phyloP scores from a whole-genome alignment of 2,797 vertebrate genomes.

The Rhynchonycteris naso region DNA sequence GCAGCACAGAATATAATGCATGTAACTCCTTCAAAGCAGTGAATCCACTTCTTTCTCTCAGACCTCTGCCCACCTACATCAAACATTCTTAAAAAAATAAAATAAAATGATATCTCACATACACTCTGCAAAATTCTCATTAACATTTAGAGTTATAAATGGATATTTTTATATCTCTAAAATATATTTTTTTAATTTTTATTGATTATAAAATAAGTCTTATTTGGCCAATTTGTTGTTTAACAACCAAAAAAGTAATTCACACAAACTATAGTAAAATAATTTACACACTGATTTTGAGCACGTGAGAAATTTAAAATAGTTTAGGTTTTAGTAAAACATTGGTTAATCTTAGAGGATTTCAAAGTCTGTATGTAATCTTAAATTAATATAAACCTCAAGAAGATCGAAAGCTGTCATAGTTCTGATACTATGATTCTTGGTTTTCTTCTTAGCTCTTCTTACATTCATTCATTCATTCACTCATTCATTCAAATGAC shows the following conservation, averaged over 20 bases:
- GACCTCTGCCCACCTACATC: constrained; percentile 88
- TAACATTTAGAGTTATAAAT: not conserved
- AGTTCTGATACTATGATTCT: not conserved
- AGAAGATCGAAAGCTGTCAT: not conserved
- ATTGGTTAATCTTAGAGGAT: not conserved
- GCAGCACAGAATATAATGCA: constrained; percentile 89
- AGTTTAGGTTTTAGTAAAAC: not conserved
- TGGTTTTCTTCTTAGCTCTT: not conserved
- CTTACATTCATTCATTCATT: not conserved
- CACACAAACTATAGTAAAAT: not conserved
- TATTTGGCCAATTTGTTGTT: not conserved
- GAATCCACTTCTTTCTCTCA: constrained; percentile 89
- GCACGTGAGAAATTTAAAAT: not conserved
- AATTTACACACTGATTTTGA: not conserved
- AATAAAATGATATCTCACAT: constrained; percentile 38
- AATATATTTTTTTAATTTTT: not conserved
- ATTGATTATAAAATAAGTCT: not conserved
- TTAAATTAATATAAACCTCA: not conserved
- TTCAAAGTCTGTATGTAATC: not conserved
- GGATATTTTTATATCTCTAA: not conserved
- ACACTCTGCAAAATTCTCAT: not conserved
- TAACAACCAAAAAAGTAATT: not conserved
- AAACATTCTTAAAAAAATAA: constrained; percentile 84
- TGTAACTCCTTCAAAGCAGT: constrained; percentile 88
- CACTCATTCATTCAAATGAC: not conserved